Conservation (phyloP, 2,888 invertebrate species). For the Tipula vernalis region DNA sequence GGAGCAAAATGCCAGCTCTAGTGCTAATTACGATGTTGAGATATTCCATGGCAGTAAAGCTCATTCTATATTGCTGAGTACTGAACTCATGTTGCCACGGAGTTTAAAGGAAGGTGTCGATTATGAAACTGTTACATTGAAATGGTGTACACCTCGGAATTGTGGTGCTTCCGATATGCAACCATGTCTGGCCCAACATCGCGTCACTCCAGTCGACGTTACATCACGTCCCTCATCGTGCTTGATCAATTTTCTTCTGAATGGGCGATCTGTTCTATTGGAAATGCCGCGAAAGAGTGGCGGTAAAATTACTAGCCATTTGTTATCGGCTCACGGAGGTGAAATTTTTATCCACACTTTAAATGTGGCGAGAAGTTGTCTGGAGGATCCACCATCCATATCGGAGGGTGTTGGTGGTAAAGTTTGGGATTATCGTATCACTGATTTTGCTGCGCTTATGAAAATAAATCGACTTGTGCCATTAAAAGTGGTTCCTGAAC, state of each 20-base stretch:
- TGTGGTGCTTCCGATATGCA: conserved; percentile 67
- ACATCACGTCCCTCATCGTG: conserved; percentile 95
- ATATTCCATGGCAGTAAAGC: conserved; percentile 82
- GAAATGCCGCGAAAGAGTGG: conserved; percentile 79
- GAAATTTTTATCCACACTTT: conserved; percentile 92
- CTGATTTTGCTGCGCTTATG: conserved; percentile 82
- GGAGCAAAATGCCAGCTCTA: conserved; percentile 95
- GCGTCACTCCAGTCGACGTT: conserved; percentile 92
- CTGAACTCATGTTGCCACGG: conserved; percentile 39
- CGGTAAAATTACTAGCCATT: conserved; percentile 81
- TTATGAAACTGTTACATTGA: conserved; percentile 73
- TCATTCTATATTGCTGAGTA: conserved; percentile 68
- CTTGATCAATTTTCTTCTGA: conserved; percentile 91
- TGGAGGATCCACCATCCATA: conserved; percentile 91
- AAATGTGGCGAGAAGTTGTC: conserved; percentile 68
- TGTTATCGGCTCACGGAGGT: conserved; percentile 87
- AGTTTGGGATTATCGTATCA: conserved; percentile 73
- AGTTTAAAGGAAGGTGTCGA: conserved; percentile 60
- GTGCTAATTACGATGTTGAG: conserved; percentile 98
- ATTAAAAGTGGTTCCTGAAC: conserved; percentile 38
- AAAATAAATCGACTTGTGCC: conserved; percentile 72
- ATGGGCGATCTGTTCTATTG: conserved; percentile 82
- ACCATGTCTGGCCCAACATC: conserved; percentile 72
- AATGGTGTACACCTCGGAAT: conserved; percentile 95
- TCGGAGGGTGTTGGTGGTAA: conserved; percentile 90